Conservation (phyloP, 1,140 invertebrate species). For the Drosophila bocki region DNA sequence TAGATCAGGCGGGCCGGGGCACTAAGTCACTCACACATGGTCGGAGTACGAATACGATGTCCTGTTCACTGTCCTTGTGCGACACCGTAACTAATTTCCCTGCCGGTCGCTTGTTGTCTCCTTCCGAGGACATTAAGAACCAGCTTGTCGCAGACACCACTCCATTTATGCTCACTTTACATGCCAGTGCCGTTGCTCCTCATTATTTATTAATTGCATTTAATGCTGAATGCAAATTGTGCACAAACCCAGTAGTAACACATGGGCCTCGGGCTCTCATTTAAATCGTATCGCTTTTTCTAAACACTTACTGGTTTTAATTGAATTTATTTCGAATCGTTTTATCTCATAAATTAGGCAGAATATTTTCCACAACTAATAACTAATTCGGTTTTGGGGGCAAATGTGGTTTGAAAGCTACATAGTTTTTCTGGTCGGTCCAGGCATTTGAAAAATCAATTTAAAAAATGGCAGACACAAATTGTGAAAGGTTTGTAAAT, state of each 20-base stretch:
- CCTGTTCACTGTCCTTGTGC: slow-evolving; percentile 38
- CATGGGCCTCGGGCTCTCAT: neutral
- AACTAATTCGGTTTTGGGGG: slow-evolving; percentile 26
- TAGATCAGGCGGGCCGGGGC: slow-evolving; percentile 44
- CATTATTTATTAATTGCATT: slow-evolving; percentile 56
- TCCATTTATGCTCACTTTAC: slow-evolving; percentile 21
- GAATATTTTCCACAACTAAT: slow-evolving; percentile 38
- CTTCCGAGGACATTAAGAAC: slow-evolving; percentile 19
- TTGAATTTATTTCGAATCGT: slow-evolving; percentile 22
- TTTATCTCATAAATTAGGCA: slow-evolving; percentile 44
- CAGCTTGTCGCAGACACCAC: slow-evolving; percentile 33
- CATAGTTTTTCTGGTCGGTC: neutral
- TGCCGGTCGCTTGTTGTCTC: slow-evolving; percentile 42
- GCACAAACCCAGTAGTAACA: slow-evolving; percentile 7
- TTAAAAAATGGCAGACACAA: slow-evolving; percentile 5
- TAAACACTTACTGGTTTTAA: slow-evolving; percentile 6
- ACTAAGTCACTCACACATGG: slow-evolving; percentile 56
- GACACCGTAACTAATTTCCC: slow-evolving; percentile 63
- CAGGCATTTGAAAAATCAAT: slow-evolving; percentile 16
- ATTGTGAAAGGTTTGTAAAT: slow-evolving; percentile 13
- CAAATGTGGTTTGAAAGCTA: slow-evolving; percentile 14
- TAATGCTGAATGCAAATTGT: slow-evolving; percentile 44
- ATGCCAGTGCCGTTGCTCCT: slow-evolving; percentile 1
- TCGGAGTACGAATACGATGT: neutral
- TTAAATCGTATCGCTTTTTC: slow-evolving; percentile 14